Percentiles rank a stretch among this genome's conserved stretches.
These are phyloP conservation scores for Hoplodrina ambigua DNA, from an alignment of 2,888 invertebrate species.

Conservation along the genomic window DNA sequence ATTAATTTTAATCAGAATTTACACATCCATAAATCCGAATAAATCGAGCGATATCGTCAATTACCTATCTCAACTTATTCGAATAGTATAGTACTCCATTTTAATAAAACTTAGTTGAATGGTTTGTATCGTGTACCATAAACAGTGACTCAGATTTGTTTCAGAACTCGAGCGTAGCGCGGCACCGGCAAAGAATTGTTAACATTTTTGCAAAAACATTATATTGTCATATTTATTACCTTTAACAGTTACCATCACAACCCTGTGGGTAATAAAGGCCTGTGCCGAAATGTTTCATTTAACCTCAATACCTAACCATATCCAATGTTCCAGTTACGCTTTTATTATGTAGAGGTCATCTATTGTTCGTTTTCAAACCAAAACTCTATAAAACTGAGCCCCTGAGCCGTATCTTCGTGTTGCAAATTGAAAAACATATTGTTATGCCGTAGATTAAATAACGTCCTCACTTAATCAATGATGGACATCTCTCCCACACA, in stretches of 20 bases:
- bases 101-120: conserved; percentile 60
- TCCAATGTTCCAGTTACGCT: conserved; percentile 62
- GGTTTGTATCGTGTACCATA: conserved; percentile 46
- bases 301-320: conserved; percentile 64
- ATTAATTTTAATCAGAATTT: conserved; percentile 4
- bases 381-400: conserved; percentile 65
- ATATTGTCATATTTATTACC: conserved; percentile 65
- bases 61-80: conserved; percentile 44
- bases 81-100: conserved; percentile 57
- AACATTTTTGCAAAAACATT: conserved; percentile 60
- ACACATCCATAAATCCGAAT: conserved; percentile 5
- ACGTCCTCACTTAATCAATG: conserved; percentile 43
- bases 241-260: conserved; percentile 60
- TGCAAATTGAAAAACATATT: conserved; percentile 69
- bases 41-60: background rate
- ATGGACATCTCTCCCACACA: conserved; percentile 35
- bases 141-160: conserved; percentile 47
- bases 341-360: conserved; percentile 66
- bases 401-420: conserved; percentile 63
- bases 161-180: conserved; percentile 27
- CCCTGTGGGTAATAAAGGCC: conserved; percentile 61
- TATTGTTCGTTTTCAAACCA: conserved; percentile 71
- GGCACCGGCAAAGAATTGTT: conserved; percentile 35
- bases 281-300: conserved; percentile 68
- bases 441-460: conserved; percentile 59